phyloP scores from a whole-genome alignment of 2,113 vertebrate genomes.

The Emydura subglobosa region DNA sequence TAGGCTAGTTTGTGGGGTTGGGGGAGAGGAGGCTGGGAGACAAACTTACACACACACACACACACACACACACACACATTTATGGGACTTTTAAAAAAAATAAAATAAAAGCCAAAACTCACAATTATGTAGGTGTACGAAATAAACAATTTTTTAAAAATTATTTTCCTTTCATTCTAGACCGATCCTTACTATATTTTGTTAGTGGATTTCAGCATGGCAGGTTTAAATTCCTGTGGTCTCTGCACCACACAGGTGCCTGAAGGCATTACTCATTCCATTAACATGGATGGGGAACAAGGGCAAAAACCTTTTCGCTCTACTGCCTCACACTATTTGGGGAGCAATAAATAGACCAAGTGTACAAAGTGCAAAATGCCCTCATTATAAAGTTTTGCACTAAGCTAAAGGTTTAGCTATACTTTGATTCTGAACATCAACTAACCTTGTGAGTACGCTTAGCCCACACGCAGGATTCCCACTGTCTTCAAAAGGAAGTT shows the following conservation, averaged over 20 bases:
- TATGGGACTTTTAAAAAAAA: background rate
- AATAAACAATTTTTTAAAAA: background rate
- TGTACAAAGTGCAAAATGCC: constrained; percentile 23
- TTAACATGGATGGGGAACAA: constrained; percentile 53
- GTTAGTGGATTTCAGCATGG: background rate
- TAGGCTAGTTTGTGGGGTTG: background rate
- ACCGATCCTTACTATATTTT: background rate
- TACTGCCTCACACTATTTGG: background rate
- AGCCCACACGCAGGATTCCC: background rate
- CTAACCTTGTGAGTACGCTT: background rate
- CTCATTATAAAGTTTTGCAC: constrained; percentile 11
- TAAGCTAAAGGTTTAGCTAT: constrained; percentile 15
- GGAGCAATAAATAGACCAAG: constrained; percentile 27
- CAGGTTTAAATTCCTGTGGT: rapidly evolving
- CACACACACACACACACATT: background rate
- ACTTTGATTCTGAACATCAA: background rate
- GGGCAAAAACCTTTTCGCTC: constrained; percentile 48
- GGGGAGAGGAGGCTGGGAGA: too few relatives aligned
- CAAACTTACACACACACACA: background rate
- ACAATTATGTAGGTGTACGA: background rate
- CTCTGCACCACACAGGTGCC: constrained; percentile 23
- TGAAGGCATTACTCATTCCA: constrained; percentile 68
- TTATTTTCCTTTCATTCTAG: background rate
- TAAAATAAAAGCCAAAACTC: too few relatives aligned
- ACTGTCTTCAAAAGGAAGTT: background rate